phyloP scores from a whole-genome alignment of 2,888 invertebrate species.

The Acanthosepion esculentum region DNA sequence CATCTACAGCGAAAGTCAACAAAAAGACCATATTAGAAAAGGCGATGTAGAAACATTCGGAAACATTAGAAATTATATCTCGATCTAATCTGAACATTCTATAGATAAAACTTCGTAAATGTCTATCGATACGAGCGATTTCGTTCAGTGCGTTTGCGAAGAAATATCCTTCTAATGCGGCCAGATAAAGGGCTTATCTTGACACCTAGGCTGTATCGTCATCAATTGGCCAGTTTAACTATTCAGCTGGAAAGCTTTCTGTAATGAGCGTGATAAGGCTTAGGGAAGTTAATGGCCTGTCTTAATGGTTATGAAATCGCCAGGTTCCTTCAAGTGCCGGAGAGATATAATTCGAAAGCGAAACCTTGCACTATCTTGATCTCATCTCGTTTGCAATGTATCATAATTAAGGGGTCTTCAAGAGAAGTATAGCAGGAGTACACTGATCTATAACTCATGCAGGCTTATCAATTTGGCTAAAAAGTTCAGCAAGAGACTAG shows the following conservation, averaged over 20 bases:
- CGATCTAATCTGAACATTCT: background rate
- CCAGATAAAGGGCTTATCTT: background rate
- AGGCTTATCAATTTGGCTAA: background rate
- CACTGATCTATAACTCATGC: background rate
- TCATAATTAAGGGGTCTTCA: background rate
- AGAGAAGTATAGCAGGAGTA: background rate
- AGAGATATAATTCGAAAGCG: background rate
- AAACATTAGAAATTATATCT: background rate
- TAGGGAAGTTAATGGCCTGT: background rate
- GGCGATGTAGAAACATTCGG: background rate
- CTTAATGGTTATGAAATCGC: background rate
- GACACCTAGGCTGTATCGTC: background rate
- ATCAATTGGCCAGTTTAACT: background rate
- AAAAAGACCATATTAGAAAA: background rate
- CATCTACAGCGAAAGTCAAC: no score
- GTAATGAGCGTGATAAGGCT: constrained; percentile 33
- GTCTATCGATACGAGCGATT: background rate
- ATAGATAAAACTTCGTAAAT: background rate
- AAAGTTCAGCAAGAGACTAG: background rate
- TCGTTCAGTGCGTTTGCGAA: background rate
- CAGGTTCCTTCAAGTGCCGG: background rate
- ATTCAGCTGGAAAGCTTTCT: background rate
- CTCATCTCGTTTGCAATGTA: background rate
- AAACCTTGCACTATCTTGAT: background rate
- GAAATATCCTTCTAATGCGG: background rate